Conservation (phyloP, 2,797 vertebrate genomes). For the Sciurus vulgaris region DNA sequence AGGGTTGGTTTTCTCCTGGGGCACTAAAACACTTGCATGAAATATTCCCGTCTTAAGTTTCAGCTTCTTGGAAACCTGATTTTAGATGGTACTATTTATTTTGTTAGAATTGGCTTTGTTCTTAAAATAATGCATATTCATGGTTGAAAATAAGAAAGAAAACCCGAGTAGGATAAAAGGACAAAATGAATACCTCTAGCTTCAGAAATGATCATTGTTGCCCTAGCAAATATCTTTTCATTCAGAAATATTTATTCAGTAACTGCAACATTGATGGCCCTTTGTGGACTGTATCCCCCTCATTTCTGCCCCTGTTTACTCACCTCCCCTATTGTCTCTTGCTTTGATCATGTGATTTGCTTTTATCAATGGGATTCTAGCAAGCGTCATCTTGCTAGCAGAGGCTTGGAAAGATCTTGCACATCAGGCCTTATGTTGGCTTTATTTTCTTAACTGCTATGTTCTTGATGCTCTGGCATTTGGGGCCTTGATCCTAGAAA, state of each 20-base stretch:
- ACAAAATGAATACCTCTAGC: not conserved
- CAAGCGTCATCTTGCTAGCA: not conserved
- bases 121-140: not conserved
- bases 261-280: not conserved
- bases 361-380: not conserved
- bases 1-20: not conserved
- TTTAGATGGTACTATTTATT: not conserved
- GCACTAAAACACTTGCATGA: not conserved
- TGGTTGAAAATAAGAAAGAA: constrained; percentile 32
- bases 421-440: not conserved
- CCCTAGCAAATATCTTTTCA: not conserved
- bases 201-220: not conserved
- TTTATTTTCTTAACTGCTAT: not conserved
- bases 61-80: not conserved
- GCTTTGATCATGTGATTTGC: not conserved
- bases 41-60: not conserved
- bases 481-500: not conserved
- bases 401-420: not conserved
- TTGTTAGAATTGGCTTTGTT: not conserved
- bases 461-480: not conserved
- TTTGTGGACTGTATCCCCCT: not conserved
- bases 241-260: not conserved
- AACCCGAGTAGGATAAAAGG: not conserved
- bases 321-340: not conserved
- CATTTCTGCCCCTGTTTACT: not conserved